Evolutionary conservation across 2,113 vertebrate genomes (phyloP).

Genomic region (Lycaon pictus): DNA sequence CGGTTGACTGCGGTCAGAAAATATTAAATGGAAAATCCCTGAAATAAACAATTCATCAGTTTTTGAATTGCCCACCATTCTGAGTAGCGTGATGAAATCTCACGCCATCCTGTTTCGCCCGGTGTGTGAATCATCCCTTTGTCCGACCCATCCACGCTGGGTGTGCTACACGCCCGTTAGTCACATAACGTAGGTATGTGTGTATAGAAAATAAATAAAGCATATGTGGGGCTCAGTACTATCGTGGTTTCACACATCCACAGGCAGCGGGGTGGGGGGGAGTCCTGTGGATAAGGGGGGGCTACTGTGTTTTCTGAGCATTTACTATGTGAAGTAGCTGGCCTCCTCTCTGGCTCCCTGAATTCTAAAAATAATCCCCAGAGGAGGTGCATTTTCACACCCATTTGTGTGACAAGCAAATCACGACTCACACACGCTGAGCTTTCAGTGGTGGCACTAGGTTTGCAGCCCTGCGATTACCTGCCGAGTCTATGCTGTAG

Average conservation of each 20-base stretch:
- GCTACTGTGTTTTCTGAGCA: background rate
- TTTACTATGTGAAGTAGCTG: background rate
- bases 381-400: background rate
- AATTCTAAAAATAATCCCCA: background rate
- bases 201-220: background rate
- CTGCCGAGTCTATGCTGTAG: background rate
- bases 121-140: background rate
- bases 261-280: background rate
- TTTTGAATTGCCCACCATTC: background rate
- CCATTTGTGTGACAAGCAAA: background rate
- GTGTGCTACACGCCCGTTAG: background rate
- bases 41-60: background rate
- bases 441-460: background rate
- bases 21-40: background rate
- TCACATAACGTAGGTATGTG: background rate
- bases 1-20: background rate
- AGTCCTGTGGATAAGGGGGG: background rate
- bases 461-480: too few species aligned
- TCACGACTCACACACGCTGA: background rate
- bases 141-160: background rate
- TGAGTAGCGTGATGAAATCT: background rate
- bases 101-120: background rate
- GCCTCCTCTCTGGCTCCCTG: background rate
- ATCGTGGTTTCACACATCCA: background rate
- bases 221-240: background rate